These are phyloP conservation scores for Epirrhoe tristata DNA, from an alignment of 2,888 invertebrate species.

Conservation along the genomic window DNA sequence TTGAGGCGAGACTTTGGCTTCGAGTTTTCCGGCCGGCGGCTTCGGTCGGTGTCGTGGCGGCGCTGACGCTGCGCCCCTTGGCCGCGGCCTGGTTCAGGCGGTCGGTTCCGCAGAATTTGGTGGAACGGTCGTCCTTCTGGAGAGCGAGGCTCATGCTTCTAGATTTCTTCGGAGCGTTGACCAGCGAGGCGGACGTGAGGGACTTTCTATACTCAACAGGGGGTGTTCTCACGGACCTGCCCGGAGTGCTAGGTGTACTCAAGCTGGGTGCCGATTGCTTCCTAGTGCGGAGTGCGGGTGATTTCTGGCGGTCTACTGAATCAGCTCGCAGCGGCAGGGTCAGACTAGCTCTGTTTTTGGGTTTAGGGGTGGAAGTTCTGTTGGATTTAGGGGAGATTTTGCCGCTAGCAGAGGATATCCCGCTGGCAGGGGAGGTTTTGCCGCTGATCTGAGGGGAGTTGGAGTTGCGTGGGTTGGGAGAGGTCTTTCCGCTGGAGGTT, in stretches of 20 bases:
- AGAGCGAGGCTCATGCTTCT: constrained; percentile 75
- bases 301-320: constrained; percentile 44
- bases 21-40: constrained; percentile 56
- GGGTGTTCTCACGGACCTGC: constrained; percentile 64
- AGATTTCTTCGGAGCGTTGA: constrained; percentile 71
- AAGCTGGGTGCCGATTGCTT: constrained; percentile 78
- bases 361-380: constrained; percentile 65
- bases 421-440: constrained; percentile 64
- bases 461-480: constrained; percentile 53
- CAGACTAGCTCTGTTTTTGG: constrained; percentile 55
- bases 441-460: constrained; percentile 34
- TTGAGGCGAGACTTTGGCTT: constrained; percentile 76
- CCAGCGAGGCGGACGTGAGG: constrained; percentile 56
- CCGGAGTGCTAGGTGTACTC: constrained; percentile 68
- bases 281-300: constrained; percentile 58
- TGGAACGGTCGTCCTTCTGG: constrained; percentile 55
- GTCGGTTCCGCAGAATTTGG: constrained; percentile 70
- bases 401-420: constrained; percentile 57
- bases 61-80: constrained; percentile 57
- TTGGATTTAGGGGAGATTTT: constrained; percentile 51
- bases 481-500: constrained; percentile 37
- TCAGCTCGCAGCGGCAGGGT: constrained; percentile 67
- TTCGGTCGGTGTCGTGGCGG: constrained; percentile 63
- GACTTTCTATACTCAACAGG: constrained; percentile 66
- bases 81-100: constrained; percentile 55